phyloP scores from a whole-genome alignment of 1,140 invertebrate genomes.

The Papilio helenus region DNA sequence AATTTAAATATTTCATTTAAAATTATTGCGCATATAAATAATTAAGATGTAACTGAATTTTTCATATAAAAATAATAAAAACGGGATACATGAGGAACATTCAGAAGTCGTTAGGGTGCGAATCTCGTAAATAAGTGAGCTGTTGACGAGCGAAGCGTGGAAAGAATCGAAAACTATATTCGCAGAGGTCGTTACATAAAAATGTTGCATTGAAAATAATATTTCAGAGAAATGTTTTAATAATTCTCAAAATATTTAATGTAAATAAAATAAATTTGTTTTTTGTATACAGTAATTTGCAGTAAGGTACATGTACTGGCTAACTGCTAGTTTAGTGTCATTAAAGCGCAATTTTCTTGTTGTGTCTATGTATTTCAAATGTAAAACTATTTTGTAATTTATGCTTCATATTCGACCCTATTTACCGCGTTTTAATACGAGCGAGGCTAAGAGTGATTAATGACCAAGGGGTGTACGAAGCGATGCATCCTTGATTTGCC shows the following conservation, averaged over 20 bases:
- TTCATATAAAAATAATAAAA: conserved; percentile 17
- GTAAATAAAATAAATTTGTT: too few relatives aligned
- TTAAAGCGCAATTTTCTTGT: too few relatives aligned
- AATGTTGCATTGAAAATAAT: conserved; percentile 62
- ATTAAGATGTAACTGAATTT: neutral
- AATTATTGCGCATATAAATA: neutral
- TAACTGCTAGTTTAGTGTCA: too few relatives aligned
- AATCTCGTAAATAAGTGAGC: conserved; percentile 77
- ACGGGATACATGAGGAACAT: conserved; percentile 42
- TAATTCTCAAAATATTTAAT: neutral
- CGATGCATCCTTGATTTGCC: neutral
- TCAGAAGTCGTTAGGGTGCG: conserved; percentile 62
- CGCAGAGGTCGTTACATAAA: neutral
- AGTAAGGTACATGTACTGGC: too few relatives aligned
- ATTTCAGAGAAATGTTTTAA: neutral
- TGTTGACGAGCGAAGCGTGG: conserved; percentile 67
- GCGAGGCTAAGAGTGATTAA: conserved; percentile 15
- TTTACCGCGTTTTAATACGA: conserved; percentile 19
- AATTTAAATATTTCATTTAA: too few relatives aligned
- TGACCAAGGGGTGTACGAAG: conserved; percentile 5
- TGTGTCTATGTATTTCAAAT: neutral
- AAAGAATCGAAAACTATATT: conserved; percentile 65
- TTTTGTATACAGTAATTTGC: too few relatives aligned
- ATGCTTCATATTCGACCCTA: neutral
- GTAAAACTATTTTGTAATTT: neutral